Base-by-base conservation (phyloP, 2,797 vertebrate species). In the Capromys pilorides region DNA sequence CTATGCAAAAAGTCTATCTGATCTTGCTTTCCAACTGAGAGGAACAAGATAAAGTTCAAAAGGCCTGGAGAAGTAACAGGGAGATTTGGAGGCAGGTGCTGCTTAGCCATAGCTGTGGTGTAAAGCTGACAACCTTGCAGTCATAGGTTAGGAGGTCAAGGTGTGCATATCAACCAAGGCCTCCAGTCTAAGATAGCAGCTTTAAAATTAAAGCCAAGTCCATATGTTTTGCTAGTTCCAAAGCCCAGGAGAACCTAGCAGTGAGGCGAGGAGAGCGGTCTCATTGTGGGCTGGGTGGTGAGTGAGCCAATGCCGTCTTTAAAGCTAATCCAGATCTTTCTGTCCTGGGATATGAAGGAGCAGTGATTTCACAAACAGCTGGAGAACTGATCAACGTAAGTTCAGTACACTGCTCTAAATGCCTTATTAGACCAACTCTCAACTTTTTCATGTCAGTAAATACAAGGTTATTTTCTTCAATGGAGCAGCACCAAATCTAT, bases 381-480 rank as follows among this genome's bases (percentile, higher is more conserved):
- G 73, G 77, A 86, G 59, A 86, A 57, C 10, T 67, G 45, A 51
- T 85, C 12, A 71, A 45, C 49, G 45, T 82, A 69, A 95, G 24
- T 26, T 73, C 24, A 80, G 79, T 28, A 62, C 83, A 16, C 19
- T 19, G 7, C 62, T 85, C 28, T n/a, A 13, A 90, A 86, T 77
- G 66, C 22, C 3, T 77, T 91, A 57, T 62, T 28, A 59, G 90
- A 24, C 31, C 57, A 54, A 85, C 59, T 54, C 59, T 75, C n/a
- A 86, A 86, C 92, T 69, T 51, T 9, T 83, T 21, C 67, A 49
- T 21, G 41, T 78, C 59, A 83, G 33, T 89, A 93, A 93, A 89
- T 19, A 61, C 9, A 59, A 80, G 39, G n/a, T 67, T 97, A 49
- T 80, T 69, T 89, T 14, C 61, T 79, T 71, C 54, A 54, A 26